phyloP scores from a whole-genome alignment of 1,140 invertebrate genomes.

The Trinorchestia longiramus region DNA sequence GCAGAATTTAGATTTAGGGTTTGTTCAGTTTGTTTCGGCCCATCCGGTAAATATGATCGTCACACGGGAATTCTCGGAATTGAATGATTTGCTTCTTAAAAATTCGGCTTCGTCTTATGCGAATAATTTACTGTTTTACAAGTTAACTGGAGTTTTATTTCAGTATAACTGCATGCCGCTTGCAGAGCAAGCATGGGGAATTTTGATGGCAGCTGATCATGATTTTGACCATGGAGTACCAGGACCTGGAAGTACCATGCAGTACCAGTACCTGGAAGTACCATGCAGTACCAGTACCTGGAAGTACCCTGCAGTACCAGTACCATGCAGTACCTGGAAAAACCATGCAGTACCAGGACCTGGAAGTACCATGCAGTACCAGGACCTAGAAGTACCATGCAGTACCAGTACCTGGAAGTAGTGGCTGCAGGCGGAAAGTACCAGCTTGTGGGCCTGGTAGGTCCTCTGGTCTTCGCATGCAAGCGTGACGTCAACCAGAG shows the following conservation, averaged over 20 bases:
- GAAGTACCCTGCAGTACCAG: constrained; percentile 69
- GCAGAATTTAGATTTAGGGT: too few species aligned
- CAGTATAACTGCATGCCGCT: too few species aligned
- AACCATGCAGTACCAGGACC: constrained; percentile 71
- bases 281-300: constrained; percentile 71
- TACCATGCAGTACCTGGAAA: constrained; percentile 94
- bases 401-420: constrained; percentile 87
- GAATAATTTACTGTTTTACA: too few species aligned
- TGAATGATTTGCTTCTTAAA: too few species aligned
- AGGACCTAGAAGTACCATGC: background rate
- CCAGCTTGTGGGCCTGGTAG: constrained; percentile 87
- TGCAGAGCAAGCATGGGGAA: too few species aligned
- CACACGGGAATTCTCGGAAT: too few species aligned
- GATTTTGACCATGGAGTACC: constrained; percentile 60
- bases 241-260: background rate
- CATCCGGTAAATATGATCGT: too few species aligned
- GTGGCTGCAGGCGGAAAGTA: constrained; percentile 92
- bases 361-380: background rate
- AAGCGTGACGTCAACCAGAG: constrained; percentile 66
- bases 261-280: background rate
- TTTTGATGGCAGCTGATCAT: background rate
- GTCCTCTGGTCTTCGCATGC: constrained; percentile 66
- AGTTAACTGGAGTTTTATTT: too few species aligned
- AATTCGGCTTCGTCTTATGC: too few species aligned
- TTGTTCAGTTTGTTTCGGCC: too few species aligned